Conservation (phyloP, 2,888 invertebrate genomes). For the Drosophila neoperkinsi region DNA sequence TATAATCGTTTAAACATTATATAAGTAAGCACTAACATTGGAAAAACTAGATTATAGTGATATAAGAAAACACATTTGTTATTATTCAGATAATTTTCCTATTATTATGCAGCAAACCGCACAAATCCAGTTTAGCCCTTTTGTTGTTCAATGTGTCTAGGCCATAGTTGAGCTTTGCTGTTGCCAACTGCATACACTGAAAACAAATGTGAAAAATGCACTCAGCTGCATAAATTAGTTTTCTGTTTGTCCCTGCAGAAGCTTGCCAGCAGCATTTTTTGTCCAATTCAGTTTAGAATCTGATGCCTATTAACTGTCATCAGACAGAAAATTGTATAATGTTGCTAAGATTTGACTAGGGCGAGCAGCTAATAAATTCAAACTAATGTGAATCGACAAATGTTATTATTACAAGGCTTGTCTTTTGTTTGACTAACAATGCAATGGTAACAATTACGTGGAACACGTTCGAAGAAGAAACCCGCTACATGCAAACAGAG, state of each 20-base stretch:
- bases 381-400: conserved; percentile 44
- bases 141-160: not conserved
- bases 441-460: conserved; percentile 57
- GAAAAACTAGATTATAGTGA: not conserved
- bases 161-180: not conserved
- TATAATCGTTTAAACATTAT: not conserved
- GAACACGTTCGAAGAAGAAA: conserved; percentile 24
- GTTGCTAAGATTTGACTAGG: not conserved
- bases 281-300: conserved; percentile 3
- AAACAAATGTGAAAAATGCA: conserved; percentile 37
- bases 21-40: not conserved
- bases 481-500: conserved; percentile 16
- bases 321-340: conserved; percentile 1
- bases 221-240: conserved; percentile 53
- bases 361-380: conserved; percentile 50
- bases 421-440: conserved; percentile 67
- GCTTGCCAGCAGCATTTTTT: not conserved
- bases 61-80: not conserved
- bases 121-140: not conserved
- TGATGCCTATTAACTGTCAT: conserved; percentile 14
- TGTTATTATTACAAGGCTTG: conserved; percentile 44
- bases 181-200: conserved; percentile 1
- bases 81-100: not conserved
- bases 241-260: conserved; percentile 32
- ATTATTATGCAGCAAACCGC: not conserved